Evolutionary conservation across 1,140 invertebrate genomes (phyloP).

Genomic region (Sarcophaga bullata): DNA sequence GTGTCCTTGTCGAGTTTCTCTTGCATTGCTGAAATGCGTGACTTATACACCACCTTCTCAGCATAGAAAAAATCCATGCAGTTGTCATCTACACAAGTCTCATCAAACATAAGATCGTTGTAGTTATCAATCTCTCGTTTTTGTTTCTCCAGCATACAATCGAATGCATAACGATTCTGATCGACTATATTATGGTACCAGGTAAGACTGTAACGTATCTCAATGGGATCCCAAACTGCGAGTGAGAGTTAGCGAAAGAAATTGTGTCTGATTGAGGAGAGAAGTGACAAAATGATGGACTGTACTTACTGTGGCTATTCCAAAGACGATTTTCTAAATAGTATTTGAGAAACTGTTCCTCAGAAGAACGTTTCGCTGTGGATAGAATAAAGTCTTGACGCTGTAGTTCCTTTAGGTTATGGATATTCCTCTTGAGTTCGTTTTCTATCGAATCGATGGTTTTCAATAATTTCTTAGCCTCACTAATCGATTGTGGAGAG

Average conservation of each 20-base stretch:
- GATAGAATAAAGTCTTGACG: neutral
- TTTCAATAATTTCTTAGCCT: neutral
- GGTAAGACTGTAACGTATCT: conserved; percentile 9
- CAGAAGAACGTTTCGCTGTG: neutral
- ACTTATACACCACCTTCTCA: neutral
- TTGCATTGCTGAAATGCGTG: neutral
- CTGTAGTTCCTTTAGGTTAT: neutral
- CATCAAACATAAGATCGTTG: neutral
- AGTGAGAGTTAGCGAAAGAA: no score
- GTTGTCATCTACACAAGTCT: neutral
- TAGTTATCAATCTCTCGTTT: neutral
- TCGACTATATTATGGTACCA: neutral
- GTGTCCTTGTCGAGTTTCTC: neutral
- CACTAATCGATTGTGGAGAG: neutral
- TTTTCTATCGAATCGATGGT: neutral
- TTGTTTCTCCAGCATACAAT: neutral
- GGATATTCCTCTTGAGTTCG: neutral
- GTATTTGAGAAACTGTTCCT: neutral
- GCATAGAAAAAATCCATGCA: neutral
- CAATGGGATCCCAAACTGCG: conserved; percentile 26
- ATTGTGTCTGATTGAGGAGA: no score
- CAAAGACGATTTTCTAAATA: conserved; percentile 3
- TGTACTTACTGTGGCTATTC: conserved; percentile 10
- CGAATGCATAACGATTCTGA: neutral
- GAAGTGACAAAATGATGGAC: no score